A percentile compares a stretch with the other conserved stretches of the same genome.
Evolutionary conservation across 2,113 vertebrate genomes (phyloP).

Genomic region (Triplophysa tibetana): DNA sequence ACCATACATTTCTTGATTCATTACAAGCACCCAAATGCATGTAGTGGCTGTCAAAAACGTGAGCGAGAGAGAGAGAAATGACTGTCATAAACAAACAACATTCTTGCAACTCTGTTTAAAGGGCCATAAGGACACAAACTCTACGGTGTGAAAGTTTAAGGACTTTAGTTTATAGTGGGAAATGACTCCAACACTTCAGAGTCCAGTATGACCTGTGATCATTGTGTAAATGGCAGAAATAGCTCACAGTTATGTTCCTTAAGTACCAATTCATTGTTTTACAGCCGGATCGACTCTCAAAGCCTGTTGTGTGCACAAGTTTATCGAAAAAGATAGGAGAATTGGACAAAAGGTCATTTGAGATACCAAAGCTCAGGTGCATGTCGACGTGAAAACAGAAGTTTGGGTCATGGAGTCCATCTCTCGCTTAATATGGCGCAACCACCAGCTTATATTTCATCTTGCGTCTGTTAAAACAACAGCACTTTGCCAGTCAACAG

Average conservation of each 20-base stretch:
- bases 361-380: slow-evolving; percentile 48
- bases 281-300: slow-evolving; percentile 56
- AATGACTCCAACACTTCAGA: slow-evolving; percentile 62
- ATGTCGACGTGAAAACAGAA: slow-evolving; percentile 48
- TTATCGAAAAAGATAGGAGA: slow-evolving; percentile 49
- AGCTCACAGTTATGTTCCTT: slow-evolving; percentile 67
- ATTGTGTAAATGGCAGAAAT: slow-evolving; percentile 71
- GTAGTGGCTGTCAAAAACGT: neutral
- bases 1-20: neutral
- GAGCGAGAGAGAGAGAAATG: neutral
- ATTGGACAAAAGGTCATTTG: slow-evolving; percentile 59
- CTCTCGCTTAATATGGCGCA: neutral
- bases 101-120: neutral
- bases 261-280: slow-evolving; percentile 70
- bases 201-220: slow-evolving; percentile 64
- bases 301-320: slow-evolving; percentile 17
- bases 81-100: neutral
- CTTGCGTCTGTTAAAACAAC: neutral
- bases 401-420: slow-evolving; percentile 10
- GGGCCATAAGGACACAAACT: neutral
- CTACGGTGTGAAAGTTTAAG: slow-evolving; percentile 33
- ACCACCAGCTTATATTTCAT: neutral
- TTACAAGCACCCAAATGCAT: neutral
- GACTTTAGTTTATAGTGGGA: slow-evolving; percentile 69
- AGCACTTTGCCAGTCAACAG: neutral